Base-by-base conservation (phyloP, 23 tunicate genomes). In the Ciona savignyi region DNA sequence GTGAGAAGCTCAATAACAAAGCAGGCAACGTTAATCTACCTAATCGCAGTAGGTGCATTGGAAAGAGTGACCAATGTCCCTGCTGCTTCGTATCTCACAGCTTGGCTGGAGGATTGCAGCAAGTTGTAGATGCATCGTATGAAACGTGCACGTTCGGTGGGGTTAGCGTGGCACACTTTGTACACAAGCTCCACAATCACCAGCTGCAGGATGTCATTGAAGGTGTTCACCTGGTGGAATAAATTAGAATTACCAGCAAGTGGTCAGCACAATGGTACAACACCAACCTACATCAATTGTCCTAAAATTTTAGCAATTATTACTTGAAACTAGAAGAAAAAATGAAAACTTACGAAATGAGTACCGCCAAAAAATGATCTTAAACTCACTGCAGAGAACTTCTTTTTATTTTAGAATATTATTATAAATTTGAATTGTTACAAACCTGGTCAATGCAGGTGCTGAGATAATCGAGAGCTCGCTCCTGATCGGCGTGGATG, bases 161-260 rank as follows among this genome's bases (percentile, higher is more conserved):
- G 96, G 66, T 95, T 90, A 25, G 99, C 83, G 72, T 90, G 87
- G 68, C 99, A 95, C 3, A 95, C 99, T 81, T 95, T 95, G 70
- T 95, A 95, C 22, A 95, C 99, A 35, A 95, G 65, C 70, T 95
- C 99, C 48, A 95, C 99, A 27, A 95, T 95, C 25, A 95, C 99
- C 25, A 95, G 81, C 42, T 95, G 99, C 66, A 95, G 82, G 63
- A 95, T 95, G 63, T 95, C 99, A 65, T 95, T 95, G 85, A 95
- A 95, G 20, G 99, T 70, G 70, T 88, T 83, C 74, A 95, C 99
- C 97, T 90, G 30, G n/a, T n/a, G n/a, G n/a, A n/a, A n/a, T n/a
- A n/a, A n/a, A n/a, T n/a, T n/a, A n/a, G n/a, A n/a, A n/a, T n/a
- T n/a, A n/a, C n/a, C n/a, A n/a, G n/a, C n/a, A n/a, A n/a, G n/a